phyloP scores from a whole-genome alignment of 2,888 invertebrate species.

The Aspidiotus destructor region DNA sequence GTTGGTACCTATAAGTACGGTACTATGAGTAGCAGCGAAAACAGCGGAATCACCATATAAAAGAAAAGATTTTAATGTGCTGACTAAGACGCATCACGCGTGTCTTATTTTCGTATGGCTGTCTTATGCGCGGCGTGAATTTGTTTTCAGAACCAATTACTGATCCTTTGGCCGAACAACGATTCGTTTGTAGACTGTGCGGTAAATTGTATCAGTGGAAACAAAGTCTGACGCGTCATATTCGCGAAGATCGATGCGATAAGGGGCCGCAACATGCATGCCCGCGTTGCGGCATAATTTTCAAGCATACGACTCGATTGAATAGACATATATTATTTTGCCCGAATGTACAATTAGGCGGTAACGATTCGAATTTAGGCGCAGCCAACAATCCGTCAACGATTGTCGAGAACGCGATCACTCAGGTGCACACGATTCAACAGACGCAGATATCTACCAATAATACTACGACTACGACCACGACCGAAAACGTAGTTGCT shows the following conservation, averaged over 20 bases:
- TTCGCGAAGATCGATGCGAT: constrained; percentile 49
- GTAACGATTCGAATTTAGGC: constrained; percentile 14
- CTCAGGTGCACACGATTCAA: background rate
- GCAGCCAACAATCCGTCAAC: background rate
- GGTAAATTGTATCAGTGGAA: constrained; percentile 63
- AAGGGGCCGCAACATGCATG: constrained; percentile 62
- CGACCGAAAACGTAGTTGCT: too few species aligned
- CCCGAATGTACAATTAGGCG: constrained; percentile 34
- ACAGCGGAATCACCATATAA: background rate
- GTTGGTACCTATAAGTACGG: background rate
- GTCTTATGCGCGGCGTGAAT: background rate
- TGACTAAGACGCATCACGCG: background rate
- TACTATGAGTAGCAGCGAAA: background rate
- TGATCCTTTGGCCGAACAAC: constrained; percentile 29
- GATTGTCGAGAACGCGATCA: constrained; percentile 14
- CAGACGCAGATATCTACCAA: constrained; percentile 13
- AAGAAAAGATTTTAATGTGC: background rate
- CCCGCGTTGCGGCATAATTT: constrained; percentile 46
- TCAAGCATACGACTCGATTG: constrained; percentile 40
- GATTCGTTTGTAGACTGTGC: constrained; percentile 44
- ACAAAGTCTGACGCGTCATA: constrained; percentile 46
- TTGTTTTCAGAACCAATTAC: constrained; percentile 33
- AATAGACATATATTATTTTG: constrained; percentile 37
- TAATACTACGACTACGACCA: too few species aligned
- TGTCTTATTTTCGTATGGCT: background rate